Evolutionary conservation across 1,140 invertebrate genomes (phyloP), one percentile per base, ranked within the genome.

Genomic region (Nasonia vitripennis): DNA sequence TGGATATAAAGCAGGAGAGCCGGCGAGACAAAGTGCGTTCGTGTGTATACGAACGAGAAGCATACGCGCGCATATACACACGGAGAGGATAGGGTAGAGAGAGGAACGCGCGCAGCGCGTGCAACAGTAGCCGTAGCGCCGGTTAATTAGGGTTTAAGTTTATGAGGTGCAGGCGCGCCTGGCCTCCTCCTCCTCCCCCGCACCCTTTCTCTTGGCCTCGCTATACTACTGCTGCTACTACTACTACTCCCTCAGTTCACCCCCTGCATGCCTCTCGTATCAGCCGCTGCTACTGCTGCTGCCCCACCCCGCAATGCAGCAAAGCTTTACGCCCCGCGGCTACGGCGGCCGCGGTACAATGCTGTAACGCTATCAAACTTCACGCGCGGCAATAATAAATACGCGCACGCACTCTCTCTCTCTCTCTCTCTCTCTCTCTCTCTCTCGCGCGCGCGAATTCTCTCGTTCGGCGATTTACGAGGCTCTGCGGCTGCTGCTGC

Each of bases 111-210:
- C 41, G 62, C 9, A 27, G 62, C 31, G 90, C 84, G 89, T 89
- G 92, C 91, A 93, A 93, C 91, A 93, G 93, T 92, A 93, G 91
- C 91, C 89, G 91, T 93, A 93, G 92, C 92, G 92, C 92, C 91
- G 93, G 93, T 93, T 93, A 93, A 93, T 93, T 93, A 93, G 93
- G 92, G 91, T 93, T 93, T 92, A 92, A 93, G 93, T 93, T 93
- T 93, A 93, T 93, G 92, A 93, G 93, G 92, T 93, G 93, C 92
- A 93, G 92, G 91, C 91, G 92, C 92, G 91, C 91, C 90, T 89
- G 89, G 87, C 89, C 88, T 84, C 81, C 85, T 88, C 89, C 88
- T 68, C 87, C 78, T 74, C 88, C 74, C 86, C 67, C 84, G 70
- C 79, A 51, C 74, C 74, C 20, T 41, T 41, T 51, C 23, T 51